These are phyloP conservation scores for Ameiurus melas DNA, from an alignment of 2,113 vertebrate species.

Conservation along the genomic window DNA sequence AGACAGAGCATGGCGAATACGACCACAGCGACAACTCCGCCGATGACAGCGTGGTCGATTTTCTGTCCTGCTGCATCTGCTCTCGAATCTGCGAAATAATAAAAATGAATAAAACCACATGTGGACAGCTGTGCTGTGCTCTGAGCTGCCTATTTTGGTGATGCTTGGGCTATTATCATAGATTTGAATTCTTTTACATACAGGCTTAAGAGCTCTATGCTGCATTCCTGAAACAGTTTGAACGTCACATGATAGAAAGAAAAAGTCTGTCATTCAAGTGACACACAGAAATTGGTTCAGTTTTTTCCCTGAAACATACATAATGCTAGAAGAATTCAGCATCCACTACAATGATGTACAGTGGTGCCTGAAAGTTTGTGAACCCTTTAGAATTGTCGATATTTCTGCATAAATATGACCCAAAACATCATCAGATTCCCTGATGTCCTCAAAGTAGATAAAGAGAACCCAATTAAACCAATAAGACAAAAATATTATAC, in stretches of 20 bases:
- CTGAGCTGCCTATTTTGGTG: neutral
- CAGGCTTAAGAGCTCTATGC: neutral
- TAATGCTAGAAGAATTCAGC: neutral
- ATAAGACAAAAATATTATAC: no score
- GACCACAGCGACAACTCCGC: slow-evolving; percentile 96
- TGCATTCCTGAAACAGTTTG: neutral
- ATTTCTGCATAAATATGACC: no score
- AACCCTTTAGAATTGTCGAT: no score
- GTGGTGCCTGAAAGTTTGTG: no score
- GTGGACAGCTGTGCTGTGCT: slow-evolving; percentile 28
- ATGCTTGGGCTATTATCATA: neutral
- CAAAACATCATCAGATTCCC: no score
- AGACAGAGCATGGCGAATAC: slow-evolving; percentile 98
- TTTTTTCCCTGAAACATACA: neutral
- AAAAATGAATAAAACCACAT: slow-evolving; percentile 53
- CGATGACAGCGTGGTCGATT: slow-evolving; percentile 96
- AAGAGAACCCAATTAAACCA: no score
- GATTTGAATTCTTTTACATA: slow-evolving; percentile 22
- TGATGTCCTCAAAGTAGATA: no score
- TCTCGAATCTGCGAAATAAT: slow-evolving; percentile 84
- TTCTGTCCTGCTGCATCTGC: slow-evolving; percentile 88
- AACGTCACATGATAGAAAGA: neutral
- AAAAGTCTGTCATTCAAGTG: neutral
- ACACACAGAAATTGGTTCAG: neutral
- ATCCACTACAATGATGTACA: neutral